Evolutionary conservation across 1,140 invertebrate species (phyloP).

Genomic region (Eupeodes corollae): DNA sequence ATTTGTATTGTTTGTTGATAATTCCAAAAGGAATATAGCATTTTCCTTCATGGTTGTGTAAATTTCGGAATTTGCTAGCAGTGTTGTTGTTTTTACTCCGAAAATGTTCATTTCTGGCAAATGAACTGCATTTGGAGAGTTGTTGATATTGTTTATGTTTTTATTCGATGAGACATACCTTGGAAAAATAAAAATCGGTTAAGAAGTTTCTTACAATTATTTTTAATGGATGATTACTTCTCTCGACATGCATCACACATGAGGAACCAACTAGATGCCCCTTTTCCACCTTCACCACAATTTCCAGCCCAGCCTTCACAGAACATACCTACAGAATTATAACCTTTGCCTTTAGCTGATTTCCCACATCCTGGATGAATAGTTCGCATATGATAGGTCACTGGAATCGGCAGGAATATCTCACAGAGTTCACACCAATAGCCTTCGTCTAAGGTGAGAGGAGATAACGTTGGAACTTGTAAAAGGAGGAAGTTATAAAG

Average conservation of each 20-base stretch:
- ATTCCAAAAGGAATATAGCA: slow-evolving; percentile 83
- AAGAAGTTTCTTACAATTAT: too few relatives aligned
- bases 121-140: slow-evolving; percentile 50
- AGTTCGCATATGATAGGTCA: slow-evolving; percentile 85
- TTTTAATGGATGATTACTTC: slow-evolving; percentile 56
- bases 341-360: slow-evolving; percentile 71
- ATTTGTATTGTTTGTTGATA: slow-evolving; percentile 38
- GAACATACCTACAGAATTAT: slow-evolving; percentile 74
- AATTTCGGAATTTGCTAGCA: slow-evolving; percentile 34
- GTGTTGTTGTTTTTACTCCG: slow-evolving; percentile 26
- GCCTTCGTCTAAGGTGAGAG: slow-evolving; percentile 18
- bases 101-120: slow-evolving; percentile 28
- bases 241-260: slow-evolving; percentile 82
- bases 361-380: slow-evolving; percentile 82
- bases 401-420: slow-evolving; percentile 52
- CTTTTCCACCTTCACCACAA: slow-evolving; percentile 76
- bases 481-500: too few relatives aligned
- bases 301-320: slow-evolving; percentile 79
- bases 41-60: slow-evolving; percentile 70
- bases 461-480: background rate
- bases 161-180: slow-evolving; percentile 45
- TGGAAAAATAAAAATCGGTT: too few relatives aligned
- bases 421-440: slow-evolving; percentile 78
- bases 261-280: slow-evolving; percentile 78
- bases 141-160: slow-evolving; percentile 4